Percentiles rank a stretch among this genome's conserved stretches.
These are phyloP conservation scores for Hippocampus comes DNA, from an alignment of 2,113 vertebrate species.

Conservation along the genomic window DNA sequence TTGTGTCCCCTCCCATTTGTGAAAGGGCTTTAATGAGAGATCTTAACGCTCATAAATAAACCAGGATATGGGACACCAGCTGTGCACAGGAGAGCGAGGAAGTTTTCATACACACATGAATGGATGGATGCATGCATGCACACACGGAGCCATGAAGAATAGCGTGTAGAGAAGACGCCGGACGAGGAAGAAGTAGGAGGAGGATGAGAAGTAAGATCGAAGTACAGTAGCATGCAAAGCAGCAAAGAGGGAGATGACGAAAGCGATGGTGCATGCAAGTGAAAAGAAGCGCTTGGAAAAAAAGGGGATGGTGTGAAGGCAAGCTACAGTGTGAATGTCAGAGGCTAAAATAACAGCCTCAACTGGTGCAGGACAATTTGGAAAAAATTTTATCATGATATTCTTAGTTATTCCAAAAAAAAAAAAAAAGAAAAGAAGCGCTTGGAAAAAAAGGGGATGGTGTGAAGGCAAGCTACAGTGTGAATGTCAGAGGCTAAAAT, in stretches of 20 bases:
- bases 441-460: background rate
- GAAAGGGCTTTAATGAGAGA: constrained; percentile 54
- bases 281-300: constrained; percentile 1
- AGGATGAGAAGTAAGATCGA: background rate
- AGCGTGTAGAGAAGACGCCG: constrained; percentile 11
- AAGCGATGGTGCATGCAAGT: background rate
- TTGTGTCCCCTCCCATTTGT: constrained; percentile 40
- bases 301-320: background rate
- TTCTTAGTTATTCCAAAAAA: too few relatives aligned
- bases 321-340: constrained; percentile 18
- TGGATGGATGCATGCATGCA: constrained; percentile 30
- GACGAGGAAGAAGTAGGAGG: constrained; percentile 1
- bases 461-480: constrained; percentile 12
- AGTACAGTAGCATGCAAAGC: background rate
- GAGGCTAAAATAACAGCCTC: constrained; percentile 15
- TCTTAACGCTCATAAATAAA: constrained; percentile 71
- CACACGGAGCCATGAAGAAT: constrained; percentile 17
- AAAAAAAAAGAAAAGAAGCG: background rate
- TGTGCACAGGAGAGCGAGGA: constrained; percentile 34
- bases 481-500: constrained; percentile 22
- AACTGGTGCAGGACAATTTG: background rate
- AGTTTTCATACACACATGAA: constrained; percentile 22
- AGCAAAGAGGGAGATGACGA: constrained; percentile 1
- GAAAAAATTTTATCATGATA: too few relatives aligned
- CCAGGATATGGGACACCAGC: constrained; percentile 58